phyloP scores from a whole-genome alignment of 2,888 invertebrate genomes.

The Acronicta aceris region DNA sequence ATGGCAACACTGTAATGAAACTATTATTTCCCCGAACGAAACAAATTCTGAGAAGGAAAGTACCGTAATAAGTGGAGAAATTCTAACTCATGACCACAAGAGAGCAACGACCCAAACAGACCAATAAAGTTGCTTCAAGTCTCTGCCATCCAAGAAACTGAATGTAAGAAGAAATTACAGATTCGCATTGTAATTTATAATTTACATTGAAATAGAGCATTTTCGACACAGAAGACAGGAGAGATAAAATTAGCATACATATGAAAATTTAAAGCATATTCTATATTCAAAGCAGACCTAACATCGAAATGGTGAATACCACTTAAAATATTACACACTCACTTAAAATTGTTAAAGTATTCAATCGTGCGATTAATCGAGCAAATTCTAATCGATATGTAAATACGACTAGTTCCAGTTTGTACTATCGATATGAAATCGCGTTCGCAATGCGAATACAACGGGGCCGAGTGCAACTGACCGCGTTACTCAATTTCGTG shows the following conservation, averaged over 20 bases:
- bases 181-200: conserved; percentile 14
- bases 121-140: conserved; percentile 16
- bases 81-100: conserved; percentile 18
- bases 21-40: not conserved
- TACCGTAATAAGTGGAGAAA: conserved; percentile 10
- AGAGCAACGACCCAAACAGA: conserved; percentile 25
- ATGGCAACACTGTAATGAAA: no score
- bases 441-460: conserved; percentile 21
- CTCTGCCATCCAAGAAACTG: conserved; percentile 4
- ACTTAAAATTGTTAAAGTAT: not conserved
- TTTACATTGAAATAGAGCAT: conserved; percentile 35
- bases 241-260: conserved; percentile 38
- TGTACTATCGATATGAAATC: conserved; percentile 30
- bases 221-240: conserved; percentile 23
- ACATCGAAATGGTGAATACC: not conserved
- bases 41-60: conserved; percentile 12
- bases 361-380: conserved; percentile 6
- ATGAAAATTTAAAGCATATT: conserved; percentile 39
- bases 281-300: conserved; percentile 27
- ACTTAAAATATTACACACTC: no score
- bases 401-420: conserved; percentile 1
- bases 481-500: conserved; percentile 48
- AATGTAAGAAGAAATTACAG: conserved; percentile 11
- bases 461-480: conserved; percentile 38
- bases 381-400: not conserved